Conservation (phyloP, 2,888 invertebrate genomes). For the Melipona beecheii region DNA sequence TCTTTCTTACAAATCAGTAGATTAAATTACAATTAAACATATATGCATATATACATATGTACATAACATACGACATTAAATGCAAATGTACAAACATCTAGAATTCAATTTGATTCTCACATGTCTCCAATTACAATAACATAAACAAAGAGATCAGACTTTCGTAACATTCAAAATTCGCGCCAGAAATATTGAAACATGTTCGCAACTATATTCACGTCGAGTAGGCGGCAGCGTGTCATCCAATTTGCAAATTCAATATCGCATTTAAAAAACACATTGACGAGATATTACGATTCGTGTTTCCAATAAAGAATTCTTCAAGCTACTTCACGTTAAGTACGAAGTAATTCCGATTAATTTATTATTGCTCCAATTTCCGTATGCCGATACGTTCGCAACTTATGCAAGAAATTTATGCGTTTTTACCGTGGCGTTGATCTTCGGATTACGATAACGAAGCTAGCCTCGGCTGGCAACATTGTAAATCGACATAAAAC, state of each 20-base stretch:
- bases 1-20: neutral
- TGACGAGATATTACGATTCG: neutral
- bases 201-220: neutral
- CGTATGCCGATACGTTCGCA: neutral
- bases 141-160: neutral
- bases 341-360: neutral
- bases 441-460: slow-evolving; percentile 28
- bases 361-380: neutral
- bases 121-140: neutral
- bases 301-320: neutral
- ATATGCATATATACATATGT: neutral
- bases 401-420: slow-evolving; percentile 16
- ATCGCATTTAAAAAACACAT: neutral
- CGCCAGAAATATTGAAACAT: neutral
- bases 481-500: slow-evolving; percentile 50
- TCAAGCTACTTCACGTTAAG: too few species aligned
- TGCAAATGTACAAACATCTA: neutral
- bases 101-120: neutral
- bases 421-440: slow-evolving; percentile 19
- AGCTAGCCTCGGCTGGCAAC: slow-evolving; percentile 32
- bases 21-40: neutral
- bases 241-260: neutral
- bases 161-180: slow-evolving; percentile 4
- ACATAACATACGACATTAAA: neutral
- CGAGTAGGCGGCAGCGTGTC: too few species aligned